Evolutionary conservation across 2,888 invertebrate genomes (phyloP).

Genomic region (Mellilla xanthometata): DNA sequence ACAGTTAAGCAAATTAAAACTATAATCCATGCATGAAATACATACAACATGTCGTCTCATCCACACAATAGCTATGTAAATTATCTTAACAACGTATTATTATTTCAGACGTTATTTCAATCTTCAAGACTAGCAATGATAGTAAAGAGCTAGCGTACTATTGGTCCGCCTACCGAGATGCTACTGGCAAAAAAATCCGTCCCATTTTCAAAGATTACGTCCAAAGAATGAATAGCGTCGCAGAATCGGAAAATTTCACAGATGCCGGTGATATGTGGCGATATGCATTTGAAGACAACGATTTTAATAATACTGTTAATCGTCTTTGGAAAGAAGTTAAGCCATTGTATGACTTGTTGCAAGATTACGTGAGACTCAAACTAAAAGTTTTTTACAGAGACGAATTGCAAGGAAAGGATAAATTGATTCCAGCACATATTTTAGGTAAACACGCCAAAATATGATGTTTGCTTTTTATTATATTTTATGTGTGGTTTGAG

Average conservation of each 20-base stretch:
- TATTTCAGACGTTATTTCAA: slow-evolving; percentile 61
- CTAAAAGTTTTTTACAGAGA: slow-evolving; percentile 76
- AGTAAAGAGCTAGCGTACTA: slow-evolving; percentile 84
- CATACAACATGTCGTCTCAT: too few species aligned
- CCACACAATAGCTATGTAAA: too few species aligned
- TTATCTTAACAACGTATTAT: not conserved
- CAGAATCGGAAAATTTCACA: slow-evolving; percentile 75
- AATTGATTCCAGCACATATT: slow-evolving; percentile 86
- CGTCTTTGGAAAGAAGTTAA: slow-evolving; percentile 82
- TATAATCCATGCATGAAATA: too few species aligned
- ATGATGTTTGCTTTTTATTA: too few species aligned
- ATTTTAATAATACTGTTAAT: slow-evolving; percentile 67
- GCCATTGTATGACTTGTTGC: slow-evolving; percentile 85
- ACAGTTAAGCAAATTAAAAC: too few species aligned
- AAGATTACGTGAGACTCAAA: slow-evolving; percentile 83
- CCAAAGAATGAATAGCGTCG: slow-evolving; percentile 83
- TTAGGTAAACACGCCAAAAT: slow-evolving; percentile 77
- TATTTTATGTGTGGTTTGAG: too few species aligned
- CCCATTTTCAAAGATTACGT: slow-evolving; percentile 84
- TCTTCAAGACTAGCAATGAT: slow-evolving; percentile 77
- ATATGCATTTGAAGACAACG: slow-evolving; percentile 66
- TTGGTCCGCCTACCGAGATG: slow-evolving; percentile 86
- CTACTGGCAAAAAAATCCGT: slow-evolving; percentile 84
- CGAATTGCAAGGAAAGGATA: slow-evolving; percentile 63
- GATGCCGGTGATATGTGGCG: slow-evolving; percentile 77